Base-by-base conservation (phyloP, 2,797 vertebrate genomes). In the Cuculus canorus region DNA sequence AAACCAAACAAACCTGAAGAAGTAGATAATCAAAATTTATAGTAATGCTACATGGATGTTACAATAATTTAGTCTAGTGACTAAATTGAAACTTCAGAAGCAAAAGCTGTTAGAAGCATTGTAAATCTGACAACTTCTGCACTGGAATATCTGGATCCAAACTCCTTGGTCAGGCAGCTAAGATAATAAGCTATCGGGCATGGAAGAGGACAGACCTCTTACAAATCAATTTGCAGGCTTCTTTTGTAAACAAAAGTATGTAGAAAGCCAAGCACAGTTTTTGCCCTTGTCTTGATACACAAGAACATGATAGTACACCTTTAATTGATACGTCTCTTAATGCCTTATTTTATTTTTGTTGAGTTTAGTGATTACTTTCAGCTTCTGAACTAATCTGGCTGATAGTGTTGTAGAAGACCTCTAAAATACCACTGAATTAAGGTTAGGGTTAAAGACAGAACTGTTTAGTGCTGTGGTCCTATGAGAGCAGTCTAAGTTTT, bases 11-110 rank as follows among this genome's bases (percentile, higher is more conserved):
- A 83, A 96, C 54, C 35, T 82, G 52, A 92, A 92, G 76, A 89
- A 70, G 32, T 39, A 52, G 63, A 30, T 89, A 80, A 73, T 70
- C 70, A 79, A 69, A 88, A 65, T 83, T 86, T 82, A 52, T 66
- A 86, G 33, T 71, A 65, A 63, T 39, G 37, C 68, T 73, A 21
- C 30, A 7, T 91, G 77, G 53, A 37, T 2, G 0, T 37, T 73
- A n/a, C 24, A 50, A 14, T 78, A 33, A 64, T 92, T 81, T 66
- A 70, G 28, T 61, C 8, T 71, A 72, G 61, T 33, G 86, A 61
- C 33, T 50, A 88, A 47, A 81, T 33, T 86, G 88, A 88, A 90
- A 82, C 39, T 86, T 94, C 24, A 81, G 85, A 93, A 88, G 69
- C 39, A 93, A 80, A 96, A 82, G 14, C 41, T 65, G 78, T 88